Percentiles rank a stretch among this genome's conserved stretches.
These are phyloP conservation scores for Naja naja DNA, from an alignment of 2,113 vertebrate genomes.

Conservation along the genomic window DNA sequence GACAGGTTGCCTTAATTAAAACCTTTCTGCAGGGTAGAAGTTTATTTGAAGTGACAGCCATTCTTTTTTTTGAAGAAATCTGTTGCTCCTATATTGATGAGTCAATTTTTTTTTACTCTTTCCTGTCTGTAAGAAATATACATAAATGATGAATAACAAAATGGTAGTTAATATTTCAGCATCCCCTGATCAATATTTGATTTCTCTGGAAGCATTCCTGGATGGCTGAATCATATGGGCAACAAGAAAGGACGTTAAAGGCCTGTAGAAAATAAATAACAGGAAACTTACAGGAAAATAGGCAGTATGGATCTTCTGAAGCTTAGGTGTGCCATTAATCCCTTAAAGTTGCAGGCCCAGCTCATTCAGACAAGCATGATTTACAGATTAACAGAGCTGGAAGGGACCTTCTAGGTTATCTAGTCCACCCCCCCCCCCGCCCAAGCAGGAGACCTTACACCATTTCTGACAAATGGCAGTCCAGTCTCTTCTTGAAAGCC, in stretches of 20 bases:
- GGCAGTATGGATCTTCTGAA: constrained; percentile 34
- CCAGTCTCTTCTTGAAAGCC: too few species aligned
- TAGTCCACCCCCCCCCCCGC: too few species aligned
- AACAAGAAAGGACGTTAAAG: constrained; percentile 26
- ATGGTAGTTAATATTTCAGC: neutral
- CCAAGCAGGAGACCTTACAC: too few species aligned
- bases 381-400: too few species aligned
- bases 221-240: constrained; percentile 7
- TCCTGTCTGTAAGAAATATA: neutral
- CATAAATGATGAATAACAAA: neutral
- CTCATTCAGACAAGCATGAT: neutral
- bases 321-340: constrained; percentile 13
- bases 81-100: neutral
- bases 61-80: neutral
- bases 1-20: neutral
- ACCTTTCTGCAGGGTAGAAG: constrained; percentile 1
- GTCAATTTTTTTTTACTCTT: neutral
- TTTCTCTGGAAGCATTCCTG: constrained; percentile 16
- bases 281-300: constrained; percentile 14
- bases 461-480: too few species aligned
- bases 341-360: constrained; percentile 28
- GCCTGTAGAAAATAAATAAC: constrained; percentile 18
- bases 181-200: constrained; percentile 18
- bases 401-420: too few species aligned
- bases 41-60: constrained; percentile 7